Percentiles rank a stretch among this genome's conserved stretches.
phyloP scores from a whole-genome alignment of 2,797 vertebrate species.

The Gephyroberyx darwinii region DNA sequence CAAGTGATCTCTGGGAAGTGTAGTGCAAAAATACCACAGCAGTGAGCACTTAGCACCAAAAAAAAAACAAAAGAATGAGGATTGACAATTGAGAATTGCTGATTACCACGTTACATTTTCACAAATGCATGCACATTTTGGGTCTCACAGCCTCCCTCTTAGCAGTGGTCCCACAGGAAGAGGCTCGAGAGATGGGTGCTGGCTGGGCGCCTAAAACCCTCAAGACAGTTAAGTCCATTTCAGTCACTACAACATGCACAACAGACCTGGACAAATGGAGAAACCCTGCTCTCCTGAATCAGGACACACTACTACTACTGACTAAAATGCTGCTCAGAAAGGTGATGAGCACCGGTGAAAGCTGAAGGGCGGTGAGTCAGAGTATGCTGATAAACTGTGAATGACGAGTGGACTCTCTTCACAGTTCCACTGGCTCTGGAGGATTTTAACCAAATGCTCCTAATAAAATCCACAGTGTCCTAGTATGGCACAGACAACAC shows the following conservation, averaged over 20 bases:
- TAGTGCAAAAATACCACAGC: too few relatives aligned
- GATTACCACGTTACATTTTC: too few relatives aligned
- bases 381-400: conserved; percentile 26
- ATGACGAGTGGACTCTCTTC: conserved; percentile 11
- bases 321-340: conserved; percentile 10
- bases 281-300: neutral
- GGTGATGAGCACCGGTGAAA: conserved; percentile 16
- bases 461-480: conserved; percentile 16
- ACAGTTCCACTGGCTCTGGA: neutral
- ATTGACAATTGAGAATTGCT: too few relatives aligned
- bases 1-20: too few relatives aligned
- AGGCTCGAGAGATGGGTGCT: too few relatives aligned
- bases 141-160: too few relatives aligned
- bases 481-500: neutral
- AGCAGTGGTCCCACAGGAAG: too few relatives aligned
- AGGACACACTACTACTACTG: neutral
- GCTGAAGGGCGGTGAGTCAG: neutral
- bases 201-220: too few relatives aligned
- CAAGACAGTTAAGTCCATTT: neutral
- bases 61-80: too few relatives aligned
- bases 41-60: too few relatives aligned
- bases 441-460: conserved; percentile 24
- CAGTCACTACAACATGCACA: neutral
- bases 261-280: neutral
- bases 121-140: too few relatives aligned